Evolutionary conservation across 1,140 invertebrate genomes (phyloP), one percentile per base, ranked within the genome.

Genomic region (Doryteuthis pealeii): DNA sequence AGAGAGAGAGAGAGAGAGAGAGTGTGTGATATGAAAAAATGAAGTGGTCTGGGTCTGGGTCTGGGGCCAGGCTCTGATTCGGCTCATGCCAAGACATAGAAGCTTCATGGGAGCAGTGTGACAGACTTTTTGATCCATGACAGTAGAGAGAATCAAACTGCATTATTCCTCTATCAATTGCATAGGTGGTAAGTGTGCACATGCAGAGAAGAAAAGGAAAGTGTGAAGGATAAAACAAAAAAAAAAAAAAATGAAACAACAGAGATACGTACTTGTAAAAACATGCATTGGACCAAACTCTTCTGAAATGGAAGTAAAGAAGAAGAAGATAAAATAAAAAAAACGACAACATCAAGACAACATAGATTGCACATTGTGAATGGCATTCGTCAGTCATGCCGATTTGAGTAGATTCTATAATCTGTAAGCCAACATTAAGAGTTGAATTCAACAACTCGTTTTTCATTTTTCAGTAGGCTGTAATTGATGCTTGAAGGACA

Each of bases 271-370:
- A 62, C 54, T 62, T 62, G 54, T 6, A 62, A 62, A 62, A 62
- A 62, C 54, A 62, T 62, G 54, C 54, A 62, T 15, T 62, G 54
- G 54, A 62, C 54, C 54, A 62, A 62, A 62, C 54, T 62, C 54
- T 62, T 62, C 54, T 62, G 54, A 62, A 62, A 62, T 62, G 54
- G 54, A 62, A 62, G 54, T 62, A 62, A 62, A 62, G 54, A 62
- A 62, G 45, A 49, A 49, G 54, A 40, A 62, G 54, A 62, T 62
- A 62, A 62, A 62, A 62, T 62, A 28, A 62, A 62, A 62, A 62
- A 62, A 8, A 5, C 3, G 12, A 62, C 54, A 62, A 62, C 54
- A 62, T 62, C 26, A 28, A 62, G 26, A 62, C 54, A 62, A 62
- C 54, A 62, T 62, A 62, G 54, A 62, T 62, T 62, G 54, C 54